Percentiles rank a stretch among this genome's conserved stretches.
phyloP scores from a whole-genome alignment of 1,140 invertebrate genomes.

The Hesperophylax magnus region DNA sequence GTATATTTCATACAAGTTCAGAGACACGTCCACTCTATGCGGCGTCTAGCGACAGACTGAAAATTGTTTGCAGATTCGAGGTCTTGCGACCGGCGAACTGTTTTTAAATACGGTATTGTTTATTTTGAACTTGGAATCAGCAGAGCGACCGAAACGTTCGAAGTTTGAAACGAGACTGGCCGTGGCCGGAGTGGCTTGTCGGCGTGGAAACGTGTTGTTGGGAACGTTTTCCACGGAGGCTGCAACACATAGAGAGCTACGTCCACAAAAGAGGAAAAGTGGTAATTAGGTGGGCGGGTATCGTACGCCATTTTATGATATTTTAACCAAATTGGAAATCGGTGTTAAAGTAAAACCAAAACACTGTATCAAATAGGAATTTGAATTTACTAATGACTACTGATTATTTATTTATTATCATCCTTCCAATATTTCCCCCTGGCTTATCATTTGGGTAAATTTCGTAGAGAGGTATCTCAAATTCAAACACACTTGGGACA shows the following conservation, averaged over 20 bases:
- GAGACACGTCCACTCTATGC: background rate
- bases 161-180: slow-evolving; percentile 41
- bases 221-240: slow-evolving; percentile 34
- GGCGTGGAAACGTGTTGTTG: slow-evolving; percentile 37
- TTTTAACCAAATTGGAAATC: too few species aligned
- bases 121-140: background rate
- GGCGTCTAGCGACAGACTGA: slow-evolving; percentile 31
- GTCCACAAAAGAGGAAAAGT: background rate
- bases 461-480: too few species aligned
- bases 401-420: too few species aligned
- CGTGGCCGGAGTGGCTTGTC: slow-evolving; percentile 29
- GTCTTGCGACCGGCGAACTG: slow-evolving; percentile 29
- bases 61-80: slow-evolving; percentile 6
- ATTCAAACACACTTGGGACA: too few species aligned
- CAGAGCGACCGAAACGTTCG: slow-evolving; percentile 20
- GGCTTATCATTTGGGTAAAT: too few species aligned
- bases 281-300: background rate
- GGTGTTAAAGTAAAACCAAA: too few species aligned
- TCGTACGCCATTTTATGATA: slow-evolving; percentile 10
- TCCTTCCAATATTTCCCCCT: too few species aligned
- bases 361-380: too few species aligned
- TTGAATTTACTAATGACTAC: too few species aligned
- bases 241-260: background rate
- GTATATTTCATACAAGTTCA: too few species aligned
- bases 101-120: slow-evolving; percentile 29